phyloP scores from a whole-genome alignment of 2,888 invertebrate species.

The Limnephilus auricula region DNA sequence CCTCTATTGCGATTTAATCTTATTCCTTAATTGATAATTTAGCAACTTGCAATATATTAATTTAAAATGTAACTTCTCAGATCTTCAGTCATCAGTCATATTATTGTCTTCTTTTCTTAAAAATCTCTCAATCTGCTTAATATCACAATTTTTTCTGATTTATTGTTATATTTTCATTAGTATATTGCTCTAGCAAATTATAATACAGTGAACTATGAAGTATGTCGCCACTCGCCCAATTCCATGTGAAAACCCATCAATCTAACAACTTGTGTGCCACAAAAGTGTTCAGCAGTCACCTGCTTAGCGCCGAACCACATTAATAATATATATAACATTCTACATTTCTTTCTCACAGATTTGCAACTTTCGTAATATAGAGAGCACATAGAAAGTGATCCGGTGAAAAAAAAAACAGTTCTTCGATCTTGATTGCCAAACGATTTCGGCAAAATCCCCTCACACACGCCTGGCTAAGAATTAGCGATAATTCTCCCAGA shows the following conservation, averaged over 20 bases:
- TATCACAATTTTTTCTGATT: no score
- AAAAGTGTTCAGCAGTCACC: neutral
- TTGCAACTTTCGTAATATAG: slow-evolving; percentile 31
- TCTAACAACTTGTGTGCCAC: neutral
- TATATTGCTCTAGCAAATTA: slow-evolving; percentile 23
- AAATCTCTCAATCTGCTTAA: no score
- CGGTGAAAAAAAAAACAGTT: slow-evolving; percentile 28
- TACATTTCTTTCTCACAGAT: slow-evolving; percentile 17
- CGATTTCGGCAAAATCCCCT: slow-evolving; percentile 21
- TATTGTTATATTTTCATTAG: slow-evolving; percentile 11
- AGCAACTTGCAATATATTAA: slow-evolving; percentile 36
- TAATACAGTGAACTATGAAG: slow-evolving; percentile 4
- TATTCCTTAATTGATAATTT: slow-evolving; percentile 13
- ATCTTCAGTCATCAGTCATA: neutral
- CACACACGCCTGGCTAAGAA: slow-evolving; percentile 7
- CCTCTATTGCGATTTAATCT: slow-evolving; percentile 45
- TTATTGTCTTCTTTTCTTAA: neutral
- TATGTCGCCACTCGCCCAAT: slow-evolving; percentile 15
- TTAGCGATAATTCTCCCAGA: slow-evolving; percentile 25
- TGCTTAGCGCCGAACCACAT: slow-evolving; percentile 1
- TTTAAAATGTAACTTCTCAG: slow-evolving; percentile 10
- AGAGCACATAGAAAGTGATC: slow-evolving; percentile 39
- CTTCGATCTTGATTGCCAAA: slow-evolving; percentile 35
- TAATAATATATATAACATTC: neutral
- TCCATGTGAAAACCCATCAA: slow-evolving; percentile 17